Evolutionary conservation across 1,140 invertebrate species (phyloP), one percentile per base, ranked within the genome.

Genomic region (Diuraphis noxia): DNA sequence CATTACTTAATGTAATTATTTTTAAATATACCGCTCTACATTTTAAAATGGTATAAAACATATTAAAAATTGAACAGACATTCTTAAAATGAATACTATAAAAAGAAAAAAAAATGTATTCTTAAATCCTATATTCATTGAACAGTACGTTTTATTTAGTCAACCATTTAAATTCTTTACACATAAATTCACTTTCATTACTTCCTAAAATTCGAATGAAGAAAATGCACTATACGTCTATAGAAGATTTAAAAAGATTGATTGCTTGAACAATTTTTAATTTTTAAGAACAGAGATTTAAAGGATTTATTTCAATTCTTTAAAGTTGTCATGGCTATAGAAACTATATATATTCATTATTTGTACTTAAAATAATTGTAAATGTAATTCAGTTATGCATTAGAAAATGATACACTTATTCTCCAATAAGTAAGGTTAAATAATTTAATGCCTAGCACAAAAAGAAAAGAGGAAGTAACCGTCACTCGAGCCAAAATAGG

Each of bases 121-220:
- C 13, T 63, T 63, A n/a, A n/a, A 13, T 63, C 10, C 13, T 63
- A n/a, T 63, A n/a, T 63, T 63, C 30, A 63, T 63, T 63, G 30
- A 63, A 63, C 30, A 63, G 17, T 63, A 63, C 56, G n/a, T 63
- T 63, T n/a, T 63, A 63, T 63, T 63, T 63, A n/a, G 30, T 63
- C 4, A 63, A 63, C 30, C 56, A 63, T 63, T 63, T n/a, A 63
- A 63, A 63, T 63, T 63, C 30, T 63, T n/a, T 63, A 21, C 56
- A 63, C 56, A 63, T n/a, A 63, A 63, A 63, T 63, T 63, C 56
- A n/a, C 56, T 63, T 63, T 63, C 56, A n/a, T 63, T 63, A 63
- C 30, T 63, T 63, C 56, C 3, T n/a, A 63, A 63, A 63, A 63
- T 63, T 63, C 13, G 10, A 63, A 63, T 63, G 56, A 63, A 63